phyloP scores from a whole-genome alignment of 2,113 vertebrate species.

The Phylloscopus whistleri region DNA sequence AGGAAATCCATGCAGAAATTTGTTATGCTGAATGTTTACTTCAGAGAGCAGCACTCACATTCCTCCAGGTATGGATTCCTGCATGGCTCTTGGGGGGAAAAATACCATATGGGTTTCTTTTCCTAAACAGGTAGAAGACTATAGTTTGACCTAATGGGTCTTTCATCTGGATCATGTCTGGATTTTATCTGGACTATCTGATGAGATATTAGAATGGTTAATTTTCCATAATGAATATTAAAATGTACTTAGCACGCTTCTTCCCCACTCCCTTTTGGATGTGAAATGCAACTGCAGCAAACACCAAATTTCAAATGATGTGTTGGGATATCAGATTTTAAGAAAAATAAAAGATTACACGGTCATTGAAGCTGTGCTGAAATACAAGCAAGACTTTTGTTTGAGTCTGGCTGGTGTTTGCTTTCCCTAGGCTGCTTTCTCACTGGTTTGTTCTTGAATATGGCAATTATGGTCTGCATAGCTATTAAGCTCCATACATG shows the following conservation, averaged over 20 bases:
- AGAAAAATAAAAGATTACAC: fast-evolving
- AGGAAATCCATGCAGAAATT: constrained; percentile 96
- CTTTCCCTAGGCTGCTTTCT: neutral
- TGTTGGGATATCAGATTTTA: neutral
- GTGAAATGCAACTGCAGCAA: neutral
- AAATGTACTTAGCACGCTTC: neutral
- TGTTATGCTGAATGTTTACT: constrained; percentile 97
- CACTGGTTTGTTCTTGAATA: neutral
- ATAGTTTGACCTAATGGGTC: neutral
- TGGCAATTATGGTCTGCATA: neutral
- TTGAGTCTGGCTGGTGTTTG: neutral
- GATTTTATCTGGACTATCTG: neutral
- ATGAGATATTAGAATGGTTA: neutral
- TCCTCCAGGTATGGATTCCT: constrained; percentile 85
- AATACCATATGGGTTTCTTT: neutral
- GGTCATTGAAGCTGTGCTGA: neutral
- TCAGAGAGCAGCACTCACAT: constrained; percentile 95
- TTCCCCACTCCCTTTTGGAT: neutral
- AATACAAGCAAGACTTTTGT: neutral
- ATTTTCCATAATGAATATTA: neutral
- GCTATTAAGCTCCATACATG: neutral
- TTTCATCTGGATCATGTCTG: neutral
- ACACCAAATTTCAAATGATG: neutral
- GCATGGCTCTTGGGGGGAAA: fast-evolving
- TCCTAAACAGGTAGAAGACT: neutral